phyloP scores from a whole-genome alignment of 2,797 vertebrate species.

The Danio aesculapii region DNA sequence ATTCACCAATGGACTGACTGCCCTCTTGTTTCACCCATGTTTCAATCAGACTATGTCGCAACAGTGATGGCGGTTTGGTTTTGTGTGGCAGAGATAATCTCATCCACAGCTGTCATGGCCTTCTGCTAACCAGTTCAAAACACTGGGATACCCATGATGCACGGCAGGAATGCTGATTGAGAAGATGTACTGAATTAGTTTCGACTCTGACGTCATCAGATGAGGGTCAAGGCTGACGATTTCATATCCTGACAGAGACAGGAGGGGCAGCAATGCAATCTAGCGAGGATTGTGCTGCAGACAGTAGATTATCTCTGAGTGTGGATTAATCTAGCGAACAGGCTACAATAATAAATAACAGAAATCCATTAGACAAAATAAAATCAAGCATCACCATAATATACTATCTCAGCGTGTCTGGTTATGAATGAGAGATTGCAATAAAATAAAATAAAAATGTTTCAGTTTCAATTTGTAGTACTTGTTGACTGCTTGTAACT shows the following conservation, averaged over 20 bases:
- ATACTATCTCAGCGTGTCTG: too few species aligned
- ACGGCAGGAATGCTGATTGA: neutral
- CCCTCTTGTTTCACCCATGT: conserved; percentile 28
- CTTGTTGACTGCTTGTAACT: too few species aligned
- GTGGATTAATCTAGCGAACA: conserved; percentile 68
- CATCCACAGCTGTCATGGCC: conserved; percentile 72
- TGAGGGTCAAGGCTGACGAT: neutral
- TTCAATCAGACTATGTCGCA: conserved; percentile 75
- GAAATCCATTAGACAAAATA: conserved; percentile 22
- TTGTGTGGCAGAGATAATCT: conserved; percentile 75
- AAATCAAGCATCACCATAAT: neutral
- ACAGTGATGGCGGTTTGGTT: conserved; percentile 71
- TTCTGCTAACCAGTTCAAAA: conserved; percentile 28
- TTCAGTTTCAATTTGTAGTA: too few species aligned
- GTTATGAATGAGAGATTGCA: too few species aligned
- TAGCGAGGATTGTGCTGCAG: conserved; percentile 62
- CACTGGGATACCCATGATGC: conserved; percentile 5
- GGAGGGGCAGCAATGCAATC: conserved; percentile 29
- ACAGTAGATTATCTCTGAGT: conserved; percentile 67
- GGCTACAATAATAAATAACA: neutral
- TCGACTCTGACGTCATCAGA: neutral
- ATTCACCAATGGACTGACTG: conserved; percentile 1
- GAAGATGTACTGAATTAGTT: neutral
- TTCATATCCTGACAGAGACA: neutral
- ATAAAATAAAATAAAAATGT: too few species aligned